Percentiles rank a stretch among this genome's conserved stretches.
These are phyloP conservation scores for Tauraco erythrolophus DNA, from an alignment of 2,113 vertebrate species.

Conservation along the genomic window DNA sequence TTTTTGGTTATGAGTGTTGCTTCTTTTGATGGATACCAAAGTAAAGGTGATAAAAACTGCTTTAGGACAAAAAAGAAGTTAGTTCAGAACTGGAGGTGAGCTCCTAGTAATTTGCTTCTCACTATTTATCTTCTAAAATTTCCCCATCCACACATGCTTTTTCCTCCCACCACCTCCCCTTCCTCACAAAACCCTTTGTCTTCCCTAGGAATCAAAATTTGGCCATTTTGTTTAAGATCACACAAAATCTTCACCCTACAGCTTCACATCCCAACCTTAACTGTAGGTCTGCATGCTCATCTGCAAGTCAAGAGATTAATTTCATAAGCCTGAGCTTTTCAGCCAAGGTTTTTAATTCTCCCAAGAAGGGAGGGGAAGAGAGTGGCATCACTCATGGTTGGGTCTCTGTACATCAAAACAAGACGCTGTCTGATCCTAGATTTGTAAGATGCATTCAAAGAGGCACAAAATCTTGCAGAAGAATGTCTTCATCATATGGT, in stretches of 20 bases:
- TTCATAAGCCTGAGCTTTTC: fast-evolving
- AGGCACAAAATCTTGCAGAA: not conserved
- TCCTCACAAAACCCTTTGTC: not conserved
- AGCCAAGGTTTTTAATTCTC: not conserved
- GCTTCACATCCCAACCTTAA: not conserved
- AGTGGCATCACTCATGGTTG: fast-evolving
- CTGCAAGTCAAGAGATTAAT: not conserved
- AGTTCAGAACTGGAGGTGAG: not conserved
- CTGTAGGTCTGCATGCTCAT: not conserved
- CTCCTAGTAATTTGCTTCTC: not conserved
- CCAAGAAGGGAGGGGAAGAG: not conserved
- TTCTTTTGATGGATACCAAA: not conserved
- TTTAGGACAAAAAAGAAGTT: no score
- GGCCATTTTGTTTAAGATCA: not conserved
- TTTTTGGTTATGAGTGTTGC: not conserved
- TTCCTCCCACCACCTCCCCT: fast-evolving
- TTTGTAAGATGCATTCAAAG: not conserved
- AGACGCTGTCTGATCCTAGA: not conserved
- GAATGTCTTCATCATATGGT: not conserved
- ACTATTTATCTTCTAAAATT: not conserved
- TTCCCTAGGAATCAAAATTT: not conserved
- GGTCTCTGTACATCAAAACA: not conserved
- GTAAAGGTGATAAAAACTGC: not conserved
- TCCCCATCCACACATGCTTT: not conserved
- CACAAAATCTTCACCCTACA: not conserved